Base-by-base conservation (phyloP, 2,113 vertebrate species). In the Cyanocitta stelleri region DNA sequence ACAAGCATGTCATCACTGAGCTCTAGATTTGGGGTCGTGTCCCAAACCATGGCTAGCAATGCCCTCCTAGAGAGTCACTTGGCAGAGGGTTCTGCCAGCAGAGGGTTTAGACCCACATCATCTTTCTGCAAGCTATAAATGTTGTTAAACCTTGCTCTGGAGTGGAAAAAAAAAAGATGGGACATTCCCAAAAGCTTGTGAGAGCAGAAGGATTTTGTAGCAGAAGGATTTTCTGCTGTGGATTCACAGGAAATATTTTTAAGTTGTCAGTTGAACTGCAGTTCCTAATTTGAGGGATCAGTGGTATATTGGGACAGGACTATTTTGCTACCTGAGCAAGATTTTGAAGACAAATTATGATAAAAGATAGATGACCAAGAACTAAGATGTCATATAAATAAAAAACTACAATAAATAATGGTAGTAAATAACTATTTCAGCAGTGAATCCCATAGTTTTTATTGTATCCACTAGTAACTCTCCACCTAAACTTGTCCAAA, bases 21-120 rank as follows among this genome's bases (percentile, higher is more conserved):
- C 63, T 51, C 69, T 17, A 15, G 29, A 46, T 58, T 41, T 1
- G 1, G 76, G 71, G 37, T 67, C 2, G 0, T 1, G 3, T 67
- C 90, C 88, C 93, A 82, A 51, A 44, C 18, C 27, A 30, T 1
- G 8, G 29, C 80, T 87, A 52, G 48, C 48, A 62, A 24, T 67
- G 52, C 51, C 33, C 13, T 69, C 29, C 48, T 62, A 21, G n/a
- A 33, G 46, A 27, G 37, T 17, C 37, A 35, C 46, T 48, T 46
- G 51, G 68, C 54, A 43, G 27, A 30, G 13, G 3, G 3, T 59
- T 85, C 39, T 13, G 12, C 39, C 39, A 41, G 68, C 54, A 43
- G 27, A 30, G 13, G 3, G 3, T 59, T 85, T 89, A 35, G 33
- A 85, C 61, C 16, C 61, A 72, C 39, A 33, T 35, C 20, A 11